phyloP scores from a whole-genome alignment of 2,888 invertebrate species.

The Gasteruption jaculator region DNA sequence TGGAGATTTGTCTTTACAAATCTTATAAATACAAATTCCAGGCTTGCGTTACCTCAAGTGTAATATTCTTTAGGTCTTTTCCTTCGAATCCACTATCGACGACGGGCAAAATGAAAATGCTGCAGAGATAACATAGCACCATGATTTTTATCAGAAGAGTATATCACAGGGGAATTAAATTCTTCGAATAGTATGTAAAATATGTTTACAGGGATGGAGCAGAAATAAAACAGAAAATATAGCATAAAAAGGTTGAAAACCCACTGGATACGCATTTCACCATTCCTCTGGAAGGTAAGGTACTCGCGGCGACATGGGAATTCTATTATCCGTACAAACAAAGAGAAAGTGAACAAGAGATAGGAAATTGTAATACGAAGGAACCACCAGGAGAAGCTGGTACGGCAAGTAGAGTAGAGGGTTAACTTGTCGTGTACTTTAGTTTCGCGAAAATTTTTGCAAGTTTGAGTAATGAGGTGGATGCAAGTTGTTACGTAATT shows the following conservation, averaged over 20 bases:
- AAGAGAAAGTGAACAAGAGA: no score
- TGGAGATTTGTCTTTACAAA: no score
- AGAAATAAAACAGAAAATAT: slow-evolving; percentile 2
- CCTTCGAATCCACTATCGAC: no score
- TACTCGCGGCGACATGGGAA: slow-evolving; percentile 23
- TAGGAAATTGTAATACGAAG: no score
- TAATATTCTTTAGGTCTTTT: no score
- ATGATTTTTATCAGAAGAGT: neutral
- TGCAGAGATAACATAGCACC: neutral
- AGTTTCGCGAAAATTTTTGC: slow-evolving; percentile 17
- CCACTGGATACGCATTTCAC: slow-evolving; percentile 4
- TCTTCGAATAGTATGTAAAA: slow-evolving; percentile 18
- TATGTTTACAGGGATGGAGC: slow-evolving; percentile 18
- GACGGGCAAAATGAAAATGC: no score
- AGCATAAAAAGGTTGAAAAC: slow-evolving; percentile 7
- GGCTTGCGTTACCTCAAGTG: no score
- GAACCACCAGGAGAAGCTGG: no score
- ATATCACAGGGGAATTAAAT: slow-evolving; percentile 22
- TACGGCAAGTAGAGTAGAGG: no score
- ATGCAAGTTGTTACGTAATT: slow-evolving; percentile 29
- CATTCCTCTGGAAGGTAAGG: no score
- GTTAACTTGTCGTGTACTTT: no score
- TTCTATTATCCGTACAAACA: slow-evolving; percentile 22
- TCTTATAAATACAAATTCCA: no score
- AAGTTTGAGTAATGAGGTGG: slow-evolving; percentile 27